phyloP scores from a whole-genome alignment of 2,888 invertebrate species.

The Spatulosminthurus flaviceps region DNA sequence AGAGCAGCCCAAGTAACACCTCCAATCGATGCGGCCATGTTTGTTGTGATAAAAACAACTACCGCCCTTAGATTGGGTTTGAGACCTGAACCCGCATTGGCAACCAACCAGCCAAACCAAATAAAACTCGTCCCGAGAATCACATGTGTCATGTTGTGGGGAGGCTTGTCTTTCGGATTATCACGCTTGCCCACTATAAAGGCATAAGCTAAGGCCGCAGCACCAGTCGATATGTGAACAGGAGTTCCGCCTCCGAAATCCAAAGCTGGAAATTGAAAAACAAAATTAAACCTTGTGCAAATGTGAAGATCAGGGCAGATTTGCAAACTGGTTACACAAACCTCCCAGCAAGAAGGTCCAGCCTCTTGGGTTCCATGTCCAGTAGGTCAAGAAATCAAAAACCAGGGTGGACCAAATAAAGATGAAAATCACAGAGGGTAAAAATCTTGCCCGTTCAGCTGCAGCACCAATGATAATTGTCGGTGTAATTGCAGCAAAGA shows the following conservation, averaged over 20 bases:
- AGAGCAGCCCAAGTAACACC: constrained; percentile 57
- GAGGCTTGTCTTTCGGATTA: constrained; percentile 53
- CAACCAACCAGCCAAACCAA: constrained; percentile 59
- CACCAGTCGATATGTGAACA: constrained; percentile 55
- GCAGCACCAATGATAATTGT: constrained; percentile 58
- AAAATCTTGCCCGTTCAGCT: constrained; percentile 55
- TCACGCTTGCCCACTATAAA: constrained; percentile 55
- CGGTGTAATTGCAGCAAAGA: constrained; percentile 61
- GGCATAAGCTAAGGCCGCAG: constrained; percentile 57
- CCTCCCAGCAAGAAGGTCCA: constrained; percentile 54
- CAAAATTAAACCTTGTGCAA: no score
- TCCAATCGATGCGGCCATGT: constrained; percentile 57
- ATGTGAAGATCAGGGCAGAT: no score
- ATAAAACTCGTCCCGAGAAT: constrained; percentile 45
- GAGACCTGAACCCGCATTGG: constrained; percentile 56
- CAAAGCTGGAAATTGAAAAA: constrained; percentile 45
- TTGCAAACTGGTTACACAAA: constrained; percentile 2
- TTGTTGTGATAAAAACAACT: constrained; percentile 56
- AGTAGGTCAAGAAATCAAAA: constrained; percentile 60
- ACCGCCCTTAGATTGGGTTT: constrained; percentile 55
- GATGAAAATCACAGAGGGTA: constrained; percentile 60
- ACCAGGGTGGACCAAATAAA: constrained; percentile 59
- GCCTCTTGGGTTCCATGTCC: constrained; percentile 61
- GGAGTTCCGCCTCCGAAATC: constrained; percentile 59
- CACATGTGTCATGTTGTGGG: constrained; percentile 60